Base-by-base conservation (phyloP, 2,113 vertebrate genomes). In the Empidonax alnorum region DNA sequence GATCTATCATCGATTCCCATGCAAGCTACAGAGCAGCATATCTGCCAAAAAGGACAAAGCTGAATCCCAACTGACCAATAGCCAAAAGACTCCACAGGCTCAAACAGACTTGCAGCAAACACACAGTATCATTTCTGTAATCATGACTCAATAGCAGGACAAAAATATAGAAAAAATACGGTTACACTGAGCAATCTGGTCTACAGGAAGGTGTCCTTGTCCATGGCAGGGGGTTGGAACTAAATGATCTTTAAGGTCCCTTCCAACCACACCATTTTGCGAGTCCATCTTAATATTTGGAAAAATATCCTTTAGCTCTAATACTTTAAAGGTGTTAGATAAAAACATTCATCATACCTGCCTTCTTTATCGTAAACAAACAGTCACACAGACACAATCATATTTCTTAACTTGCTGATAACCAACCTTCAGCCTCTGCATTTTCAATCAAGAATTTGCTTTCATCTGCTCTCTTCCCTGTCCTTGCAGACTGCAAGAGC, bases 401-500 rank as follows among this genome's bases (percentile, higher is more conserved):
- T 11, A 63, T 11, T 42, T 14, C 30, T 30, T 11, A 78, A 66
- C 27, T 83, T 31, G 89, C 74, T 69, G 84, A 83, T 13, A 55
- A 95, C 96, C 88, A 93, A 99, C 99, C 99, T 98, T 98, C 96
- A 87, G 97, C 95, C 19, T 84, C 58, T 14, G 97, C 87, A 73
- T 98, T 98, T 85, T 99, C 98, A 80, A 99, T 97, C 61, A 99
- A 96, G 96, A 98, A 99, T 41, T 88, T 97, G 68, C 63, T 98
- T 96, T 99, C 99, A 11, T 98, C 96, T 15, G 98, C 99, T 90
- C 86, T 98, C 75, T 91, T 97, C 56, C 99, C 99, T 8, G 69
- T 98, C 65, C 96, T 98, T 59, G 98, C 99, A 41, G 98, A 98
- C 81, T 99, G 98, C 65, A 99, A 95, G 24, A 99, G 98, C 99